phyloP scores from a whole-genome alignment of 2,113 vertebrate genomes.

The Columba livia region DNA sequence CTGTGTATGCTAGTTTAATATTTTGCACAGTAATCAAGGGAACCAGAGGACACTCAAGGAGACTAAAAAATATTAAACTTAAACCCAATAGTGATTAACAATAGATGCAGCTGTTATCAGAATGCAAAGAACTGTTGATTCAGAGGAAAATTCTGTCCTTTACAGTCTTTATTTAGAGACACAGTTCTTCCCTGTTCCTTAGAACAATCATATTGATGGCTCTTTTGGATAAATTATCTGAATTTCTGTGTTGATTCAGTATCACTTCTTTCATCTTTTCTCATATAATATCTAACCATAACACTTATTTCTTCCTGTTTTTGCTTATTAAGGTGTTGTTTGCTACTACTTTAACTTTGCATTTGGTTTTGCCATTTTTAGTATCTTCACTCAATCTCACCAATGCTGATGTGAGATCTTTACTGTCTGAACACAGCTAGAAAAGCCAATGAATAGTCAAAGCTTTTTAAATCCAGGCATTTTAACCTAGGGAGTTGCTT shows the following conservation, averaged over 20 bases:
- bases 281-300: not conserved
- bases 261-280: not conserved
- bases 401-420: not conserved
- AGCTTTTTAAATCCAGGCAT: not conserved
- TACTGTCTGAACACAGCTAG: not conserved
- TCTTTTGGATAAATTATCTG: not conserved
- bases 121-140: not conserved
- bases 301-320: not conserved
- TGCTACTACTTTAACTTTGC: not conserved
- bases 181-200: not conserved
- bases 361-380: not conserved
- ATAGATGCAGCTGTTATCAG: not conserved
- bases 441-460: not conserved
- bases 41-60: not conserved
- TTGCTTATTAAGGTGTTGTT: not conserved
- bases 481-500: not conserved
- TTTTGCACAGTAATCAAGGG: not conserved
- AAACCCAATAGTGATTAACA: not conserved
- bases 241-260: not conserved
- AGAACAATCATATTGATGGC: not conserved
- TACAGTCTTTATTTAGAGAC: not conserved
- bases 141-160: not conserved
- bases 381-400: not conserved
- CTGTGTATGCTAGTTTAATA: not conserved
- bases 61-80: not conserved